Base-by-base conservation (phyloP, 2,888 invertebrate genomes). In the Cotesia congregata region DNA sequence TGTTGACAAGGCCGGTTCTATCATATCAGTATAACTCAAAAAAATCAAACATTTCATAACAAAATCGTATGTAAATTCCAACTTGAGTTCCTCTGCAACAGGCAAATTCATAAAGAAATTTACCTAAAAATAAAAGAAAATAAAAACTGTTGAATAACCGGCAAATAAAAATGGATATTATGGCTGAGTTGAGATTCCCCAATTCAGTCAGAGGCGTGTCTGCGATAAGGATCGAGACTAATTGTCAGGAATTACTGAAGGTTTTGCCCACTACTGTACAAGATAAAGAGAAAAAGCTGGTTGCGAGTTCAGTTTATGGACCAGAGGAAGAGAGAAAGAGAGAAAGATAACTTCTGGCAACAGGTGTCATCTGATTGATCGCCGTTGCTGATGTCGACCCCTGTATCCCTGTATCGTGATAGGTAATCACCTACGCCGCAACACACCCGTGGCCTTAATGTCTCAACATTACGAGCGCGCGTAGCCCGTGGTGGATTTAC, bases 361-460 rank as follows among this genome's bases (percentile, higher is more conserved):
- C 89, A 89, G 89, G 89, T 89, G 88, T 89, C 88, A 88, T 88
- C 89, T 89, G 89, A 89, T 89, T 89, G 88, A 88, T 89, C 88
- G 87, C 84, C 85, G 85, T 86, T 83, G 85, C 85, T 87, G 50
- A 50, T 50, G 84, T 77, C 75, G 80, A 78, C 85, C 81, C 78
- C 80, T 79, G 38, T 7, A 30, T 65, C 30, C 65, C 30, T 30
- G 3, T 30, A 30, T 65, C 80, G 81, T 86, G 84, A 87, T 30
- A 30, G 30, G 30, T 30, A 30, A 30, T 88, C 87, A 87, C 88
- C 86, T 87, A 86, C 82, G 83, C 87, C 86, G 83, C 86, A 86
- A 86, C 86, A 86, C 86, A 87, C 86, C 85, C 85, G 82, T 84
- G 82, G 82, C 85, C 85, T 85, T 86, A 85, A 86, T 83, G 87